These are phyloP conservation scores for Diaprepes abbreviatus DNA, from an alignment of 2,888 invertebrate species.

Conservation along the genomic window DNA sequence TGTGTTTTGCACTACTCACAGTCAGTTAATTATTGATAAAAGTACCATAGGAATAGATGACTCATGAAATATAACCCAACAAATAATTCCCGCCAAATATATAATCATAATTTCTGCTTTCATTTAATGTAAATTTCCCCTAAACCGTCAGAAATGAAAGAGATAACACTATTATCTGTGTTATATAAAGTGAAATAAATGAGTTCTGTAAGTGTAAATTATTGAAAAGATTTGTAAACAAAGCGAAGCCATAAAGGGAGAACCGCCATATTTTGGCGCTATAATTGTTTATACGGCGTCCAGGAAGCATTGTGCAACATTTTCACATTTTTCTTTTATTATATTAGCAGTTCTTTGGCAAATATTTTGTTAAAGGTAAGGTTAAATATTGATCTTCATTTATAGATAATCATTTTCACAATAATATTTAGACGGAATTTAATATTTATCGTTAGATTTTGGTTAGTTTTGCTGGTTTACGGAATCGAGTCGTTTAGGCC, in stretches of 20 bases:
- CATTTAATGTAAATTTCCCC: not conserved
- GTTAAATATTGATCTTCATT: not conserved
- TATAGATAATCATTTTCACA: not conserved
- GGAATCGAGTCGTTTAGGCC: not conserved
- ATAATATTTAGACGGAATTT: not conserved
- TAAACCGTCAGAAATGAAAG: not conserved
- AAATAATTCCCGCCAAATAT: constrained; percentile 6
- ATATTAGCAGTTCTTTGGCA: not conserved
- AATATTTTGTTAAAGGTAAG: constrained; percentile 2
- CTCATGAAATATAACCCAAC: not conserved
- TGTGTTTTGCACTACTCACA: no score
- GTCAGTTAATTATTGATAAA: no score
- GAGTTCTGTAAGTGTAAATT: not conserved
- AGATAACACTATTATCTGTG: not conserved
- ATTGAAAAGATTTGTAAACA: not conserved
- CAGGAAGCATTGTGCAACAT: not conserved
- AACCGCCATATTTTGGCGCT: constrained; percentile 6
- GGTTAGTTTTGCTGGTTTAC: not conserved
- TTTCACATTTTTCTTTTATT: not conserved
- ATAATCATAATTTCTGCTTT: not conserved
- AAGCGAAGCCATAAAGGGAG: not conserved
- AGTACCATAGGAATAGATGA: not conserved
- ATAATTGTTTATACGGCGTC: not conserved
- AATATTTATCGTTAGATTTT: not conserved
- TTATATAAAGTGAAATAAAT: not conserved